Evolutionary conservation across 2,797 vertebrate species (phyloP).

Genomic region (Liasis olivaceus): DNA sequence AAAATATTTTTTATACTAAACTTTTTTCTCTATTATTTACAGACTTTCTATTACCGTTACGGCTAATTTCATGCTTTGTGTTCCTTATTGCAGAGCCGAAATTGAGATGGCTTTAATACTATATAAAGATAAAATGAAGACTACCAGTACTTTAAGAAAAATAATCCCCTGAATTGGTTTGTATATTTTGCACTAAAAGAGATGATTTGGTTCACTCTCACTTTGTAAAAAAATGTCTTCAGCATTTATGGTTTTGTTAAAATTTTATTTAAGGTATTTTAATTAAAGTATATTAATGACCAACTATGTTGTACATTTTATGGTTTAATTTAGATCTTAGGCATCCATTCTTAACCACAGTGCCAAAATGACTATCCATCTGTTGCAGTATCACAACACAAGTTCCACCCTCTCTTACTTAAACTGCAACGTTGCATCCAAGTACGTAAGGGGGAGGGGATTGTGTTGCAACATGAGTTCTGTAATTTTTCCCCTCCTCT

Average conservation of each 20-base stretch:
- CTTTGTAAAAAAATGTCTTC: conserved; percentile 27
- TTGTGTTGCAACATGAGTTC: neutral
- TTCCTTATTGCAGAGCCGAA: conserved; percentile 54
- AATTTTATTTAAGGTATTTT: conserved; percentile 16
- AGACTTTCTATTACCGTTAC: conserved; percentile 22
- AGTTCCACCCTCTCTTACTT: neutral
- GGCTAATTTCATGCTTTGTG: neutral
- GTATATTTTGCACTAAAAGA: conserved; percentile 46
- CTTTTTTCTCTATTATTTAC: neutral
- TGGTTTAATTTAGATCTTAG: conserved; percentile 15
- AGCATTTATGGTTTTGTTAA: conserved; percentile 44
- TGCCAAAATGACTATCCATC: neutral
- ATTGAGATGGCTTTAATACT: conserved; percentile 29
- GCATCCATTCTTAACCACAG: neutral
- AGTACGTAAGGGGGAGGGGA: neutral
- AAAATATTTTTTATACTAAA: neutral
- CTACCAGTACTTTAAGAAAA: conserved; percentile 16
- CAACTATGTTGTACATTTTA: neutral
- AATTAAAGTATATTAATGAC: conserved; percentile 52
- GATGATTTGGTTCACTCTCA: neutral
- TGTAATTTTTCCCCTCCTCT: neutral
- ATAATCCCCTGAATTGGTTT: conserved; percentile 7
- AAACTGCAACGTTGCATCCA: neutral
- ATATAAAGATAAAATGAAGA: conserved; percentile 27
- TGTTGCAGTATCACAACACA: neutral